Percentiles rank a stretch among this genome's conserved stretches.
Conservation (phyloP, 2,888 invertebrate genomes). For the Caenorhabditis uteleia region DNA sequence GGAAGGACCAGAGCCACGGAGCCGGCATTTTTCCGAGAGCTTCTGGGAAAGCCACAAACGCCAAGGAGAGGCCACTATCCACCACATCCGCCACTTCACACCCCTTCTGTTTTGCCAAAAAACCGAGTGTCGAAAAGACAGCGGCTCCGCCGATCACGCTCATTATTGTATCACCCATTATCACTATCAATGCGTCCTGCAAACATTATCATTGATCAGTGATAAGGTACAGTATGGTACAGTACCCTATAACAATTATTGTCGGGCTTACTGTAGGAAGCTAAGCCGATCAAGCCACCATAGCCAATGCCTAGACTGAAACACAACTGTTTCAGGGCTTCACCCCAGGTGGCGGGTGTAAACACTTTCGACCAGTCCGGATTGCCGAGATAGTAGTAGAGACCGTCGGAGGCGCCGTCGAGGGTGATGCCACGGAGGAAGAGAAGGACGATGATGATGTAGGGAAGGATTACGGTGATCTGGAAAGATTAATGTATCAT, state of each 20-base stretch:
- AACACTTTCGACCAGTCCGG: conserved; percentile 51
- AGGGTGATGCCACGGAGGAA: conserved; percentile 62
- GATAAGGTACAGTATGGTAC: background rate
- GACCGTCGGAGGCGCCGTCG: conserved; percentile 53
- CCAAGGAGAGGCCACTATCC: conserved; percentile 69
- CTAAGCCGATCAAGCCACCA: conserved; percentile 59
- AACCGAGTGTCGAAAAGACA: conserved; percentile 56
- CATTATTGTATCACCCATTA: conserved; percentile 60
- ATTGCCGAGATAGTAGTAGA: conserved; percentile 56
- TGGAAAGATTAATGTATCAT: conserved; percentile 2
- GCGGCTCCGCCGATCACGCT: conserved; percentile 52
- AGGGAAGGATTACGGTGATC: conserved; percentile 59
- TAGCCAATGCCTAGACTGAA: conserved; percentile 63
- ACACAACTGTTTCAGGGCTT: conserved; percentile 62
- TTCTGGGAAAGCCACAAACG: conserved; percentile 71
- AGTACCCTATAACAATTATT: conserved; percentile 57
- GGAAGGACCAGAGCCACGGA: conserved; percentile 70
- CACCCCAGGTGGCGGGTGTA: conserved; percentile 51
- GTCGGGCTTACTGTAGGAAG: conserved; percentile 56
- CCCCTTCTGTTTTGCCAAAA: conserved; percentile 40
- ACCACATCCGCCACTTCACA: conserved; percentile 39
- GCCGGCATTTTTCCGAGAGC: conserved; percentile 69
- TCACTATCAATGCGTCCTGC: conserved; percentile 59
- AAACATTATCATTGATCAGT: conserved; percentile 1
- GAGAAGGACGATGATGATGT: conserved; percentile 58